Conservation (phyloP, 2,113 vertebrate species). For the Arizona elegans region DNA sequence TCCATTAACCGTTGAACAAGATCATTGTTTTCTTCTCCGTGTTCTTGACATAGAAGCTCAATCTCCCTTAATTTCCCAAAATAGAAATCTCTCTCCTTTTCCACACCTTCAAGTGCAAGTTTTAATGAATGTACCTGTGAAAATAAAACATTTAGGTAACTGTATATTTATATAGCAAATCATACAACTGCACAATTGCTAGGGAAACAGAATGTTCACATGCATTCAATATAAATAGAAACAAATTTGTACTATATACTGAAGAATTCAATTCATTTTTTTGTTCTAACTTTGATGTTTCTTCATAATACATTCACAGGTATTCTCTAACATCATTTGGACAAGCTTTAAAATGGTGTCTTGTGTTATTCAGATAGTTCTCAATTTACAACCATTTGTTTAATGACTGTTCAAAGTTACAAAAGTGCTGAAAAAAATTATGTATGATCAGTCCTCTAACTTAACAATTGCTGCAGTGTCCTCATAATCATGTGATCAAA, state of each 20-base stretch:
- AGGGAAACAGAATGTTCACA: not conserved
- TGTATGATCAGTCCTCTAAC: not conserved
- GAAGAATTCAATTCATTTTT: not conserved
- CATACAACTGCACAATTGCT: not conserved
- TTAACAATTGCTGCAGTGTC: not conserved
- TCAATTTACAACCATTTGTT: not conserved
- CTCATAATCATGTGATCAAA: not conserved
- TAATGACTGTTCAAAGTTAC: not conserved
- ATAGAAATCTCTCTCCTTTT: constrained; percentile 99
- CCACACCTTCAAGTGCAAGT: constrained; percentile 92
- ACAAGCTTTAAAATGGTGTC: not conserved
- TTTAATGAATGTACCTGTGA: constrained; percentile 92
- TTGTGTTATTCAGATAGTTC: not conserved
- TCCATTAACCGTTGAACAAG: constrained; percentile 95
- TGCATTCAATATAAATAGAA: not conserved
- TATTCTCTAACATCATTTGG: not conserved
- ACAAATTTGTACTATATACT: not conserved
- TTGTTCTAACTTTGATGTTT: not conserved
- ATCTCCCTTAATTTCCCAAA: constrained; percentile 97
- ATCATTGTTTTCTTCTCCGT: constrained; percentile 86
- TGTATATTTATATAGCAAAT: not conserved
- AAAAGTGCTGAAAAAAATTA: too few species aligned
- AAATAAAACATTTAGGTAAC: constrained; percentile 5
- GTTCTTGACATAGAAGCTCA: constrained; percentile 95
- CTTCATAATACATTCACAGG: rapidly evolving